phyloP scores from a whole-genome alignment of 1,140 invertebrate species.

The Drosophila murphyi region DNA sequence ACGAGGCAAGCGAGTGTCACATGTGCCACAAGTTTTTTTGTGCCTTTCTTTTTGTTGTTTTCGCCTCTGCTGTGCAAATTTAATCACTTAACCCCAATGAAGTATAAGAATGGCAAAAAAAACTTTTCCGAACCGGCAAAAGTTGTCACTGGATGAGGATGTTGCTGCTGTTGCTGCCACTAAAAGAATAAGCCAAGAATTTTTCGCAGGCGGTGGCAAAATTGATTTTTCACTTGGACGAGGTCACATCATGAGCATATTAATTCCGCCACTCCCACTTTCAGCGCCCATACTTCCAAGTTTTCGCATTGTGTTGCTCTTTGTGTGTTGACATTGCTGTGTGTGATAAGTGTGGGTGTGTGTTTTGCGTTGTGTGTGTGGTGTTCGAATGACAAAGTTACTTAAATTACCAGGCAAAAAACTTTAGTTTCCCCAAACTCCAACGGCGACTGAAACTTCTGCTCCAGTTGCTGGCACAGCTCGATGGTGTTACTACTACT shows the following conservation, averaged over 20 bases:
- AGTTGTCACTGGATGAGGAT: conserved; percentile 50
- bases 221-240: conserved; percentile 77
- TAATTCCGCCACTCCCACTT: conserved; percentile 59
- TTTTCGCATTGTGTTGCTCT: conserved; percentile 39
- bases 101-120: conserved; percentile 59
- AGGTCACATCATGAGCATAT: conserved; percentile 71
- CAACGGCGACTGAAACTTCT: not conserved
- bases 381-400: conserved; percentile 72
- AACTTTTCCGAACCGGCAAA: conserved; percentile 59
- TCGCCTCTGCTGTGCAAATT: conserved; percentile 64
- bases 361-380: conserved; percentile 36
- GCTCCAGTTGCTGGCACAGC: conserved; percentile 10
- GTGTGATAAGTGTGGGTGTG: conserved; percentile 15
- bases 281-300: not conserved
- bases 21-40: conserved; percentile 54
- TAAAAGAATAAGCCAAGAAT: conserved; percentile 34
- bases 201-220: conserved; percentile 25
- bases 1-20: conserved; percentile 40
- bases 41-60: conserved; percentile 13
- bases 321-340: conserved; percentile 53
- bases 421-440: conserved; percentile 50
- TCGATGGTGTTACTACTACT: conserved; percentile 16
- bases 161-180: not conserved
- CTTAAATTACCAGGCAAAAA: conserved; percentile 70
- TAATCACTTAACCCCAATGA: conserved; percentile 81